Conservation (phyloP, 2,113 vertebrate species). For the Periophthalmus modestus region DNA sequence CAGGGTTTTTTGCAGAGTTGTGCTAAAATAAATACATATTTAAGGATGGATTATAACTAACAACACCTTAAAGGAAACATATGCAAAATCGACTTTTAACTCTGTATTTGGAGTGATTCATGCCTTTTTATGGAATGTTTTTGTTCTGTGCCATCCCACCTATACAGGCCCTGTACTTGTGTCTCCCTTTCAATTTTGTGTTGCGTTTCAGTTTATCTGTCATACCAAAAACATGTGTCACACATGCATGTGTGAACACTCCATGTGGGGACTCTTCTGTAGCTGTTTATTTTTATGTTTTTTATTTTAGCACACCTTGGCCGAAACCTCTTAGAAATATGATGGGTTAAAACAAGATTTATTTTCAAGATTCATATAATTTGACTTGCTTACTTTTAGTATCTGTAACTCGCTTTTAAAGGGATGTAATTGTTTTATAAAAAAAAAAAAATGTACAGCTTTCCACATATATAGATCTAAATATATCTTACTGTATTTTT, state of each 20-base stretch:
- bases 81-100: not conserved
- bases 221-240: not conserved
- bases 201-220: not conserved
- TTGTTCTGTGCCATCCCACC: not conserved
- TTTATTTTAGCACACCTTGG: not conserved
- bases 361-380: not conserved
- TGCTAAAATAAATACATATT: not conserved
- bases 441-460: conserved; percentile 22
- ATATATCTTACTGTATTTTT: conserved; percentile 11
- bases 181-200: not conserved
- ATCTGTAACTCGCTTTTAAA: conserved; percentile 34
- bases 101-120: not conserved
- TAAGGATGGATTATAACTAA: not conserved
- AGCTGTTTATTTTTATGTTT: not conserved
- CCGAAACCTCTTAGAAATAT: not conserved
- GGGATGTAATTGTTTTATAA: conserved; percentile 31
- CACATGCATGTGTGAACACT: not conserved
- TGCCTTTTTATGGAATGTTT: not conserved
- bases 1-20: not conserved
- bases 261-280: too few relatives aligned
- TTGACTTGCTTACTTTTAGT: not conserved
- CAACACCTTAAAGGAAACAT: not conserved
- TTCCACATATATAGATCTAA: not conserved
- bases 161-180: not conserved
- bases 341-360: not conserved